Percentiles rank a stretch among this genome's conserved stretches.
phyloP scores from a whole-genome alignment of 2,113 vertebrate species.

The Craseonycteris thonglongyai region DNA sequence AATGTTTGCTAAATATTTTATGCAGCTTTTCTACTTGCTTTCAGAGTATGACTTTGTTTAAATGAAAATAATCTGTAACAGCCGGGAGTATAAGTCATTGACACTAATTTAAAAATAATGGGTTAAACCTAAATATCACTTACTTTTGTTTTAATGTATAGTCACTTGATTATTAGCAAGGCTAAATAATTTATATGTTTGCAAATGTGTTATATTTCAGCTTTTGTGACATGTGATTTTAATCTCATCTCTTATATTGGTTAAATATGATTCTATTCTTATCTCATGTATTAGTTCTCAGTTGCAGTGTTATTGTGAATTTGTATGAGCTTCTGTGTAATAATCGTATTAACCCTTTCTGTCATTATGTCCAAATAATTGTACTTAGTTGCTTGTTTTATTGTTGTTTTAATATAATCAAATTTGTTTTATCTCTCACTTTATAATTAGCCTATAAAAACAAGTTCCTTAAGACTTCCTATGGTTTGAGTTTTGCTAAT shows the following conservation, averaged over 20 bases:
- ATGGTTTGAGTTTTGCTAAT: neutral
- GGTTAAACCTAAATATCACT: constrained; percentile 15
- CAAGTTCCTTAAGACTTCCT: neutral
- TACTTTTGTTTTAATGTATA: constrained; percentile 12
- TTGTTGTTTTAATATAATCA: constrained; percentile 19
- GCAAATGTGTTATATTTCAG: neutral
- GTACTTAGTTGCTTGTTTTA: neutral
- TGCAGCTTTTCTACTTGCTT: neutral
- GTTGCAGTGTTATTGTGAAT: neutral
- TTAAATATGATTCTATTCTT: neutral
- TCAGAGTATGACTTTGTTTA: neutral
- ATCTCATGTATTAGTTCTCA: neutral
- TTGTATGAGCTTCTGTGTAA: neutral
- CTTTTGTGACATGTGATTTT: constrained; percentile 7
- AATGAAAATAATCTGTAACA: constrained; percentile 5
- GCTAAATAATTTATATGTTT: neutral
- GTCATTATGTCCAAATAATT: constrained; percentile 2
- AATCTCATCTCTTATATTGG: neutral
- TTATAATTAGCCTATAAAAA: neutral
- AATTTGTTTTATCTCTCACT: constrained; percentile 28
- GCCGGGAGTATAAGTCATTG: neutral
- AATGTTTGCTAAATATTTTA: neutral
- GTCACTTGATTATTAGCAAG: neutral
- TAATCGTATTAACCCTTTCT: neutral
- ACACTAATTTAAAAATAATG: constrained; percentile 33